Percentiles rank a stretch among this genome's conserved stretches.
Conservation (phyloP, 2,888 invertebrate species). For the Acanthococcus lagerstroemiae region DNA sequence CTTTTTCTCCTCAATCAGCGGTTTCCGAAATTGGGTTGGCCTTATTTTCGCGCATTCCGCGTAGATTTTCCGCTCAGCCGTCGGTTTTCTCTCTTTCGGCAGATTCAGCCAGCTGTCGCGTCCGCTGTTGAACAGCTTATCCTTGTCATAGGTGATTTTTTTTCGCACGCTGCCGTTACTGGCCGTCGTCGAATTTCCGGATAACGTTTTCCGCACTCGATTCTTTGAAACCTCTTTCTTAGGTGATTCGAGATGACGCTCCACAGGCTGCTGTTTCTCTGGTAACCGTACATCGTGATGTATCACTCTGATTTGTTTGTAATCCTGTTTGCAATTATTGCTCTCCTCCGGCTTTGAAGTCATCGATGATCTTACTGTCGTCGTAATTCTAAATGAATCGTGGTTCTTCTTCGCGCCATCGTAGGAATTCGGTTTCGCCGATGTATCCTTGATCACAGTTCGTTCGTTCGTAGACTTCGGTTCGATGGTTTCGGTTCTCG, state of each 20-base stretch:
- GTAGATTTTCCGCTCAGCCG: slow-evolving; percentile 19
- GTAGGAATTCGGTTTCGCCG: no score
- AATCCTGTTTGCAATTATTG: no score
- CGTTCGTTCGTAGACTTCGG: no score
- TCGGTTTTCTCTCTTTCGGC: slow-evolving; percentile 33
- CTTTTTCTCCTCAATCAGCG: neutral
- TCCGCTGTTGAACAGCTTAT: slow-evolving; percentile 33
- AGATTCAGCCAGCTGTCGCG: slow-evolving; percentile 36
- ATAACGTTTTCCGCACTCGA: no score
- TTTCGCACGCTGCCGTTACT: neutral
- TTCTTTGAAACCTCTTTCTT: neutral
- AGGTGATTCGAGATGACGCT: no score
- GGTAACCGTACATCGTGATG: neutral
- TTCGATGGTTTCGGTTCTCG: no score
- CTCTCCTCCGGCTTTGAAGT: no score
- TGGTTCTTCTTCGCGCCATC: neutral
- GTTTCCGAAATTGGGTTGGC: neutral
- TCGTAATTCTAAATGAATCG: neutral
- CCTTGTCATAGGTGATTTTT: neutral
- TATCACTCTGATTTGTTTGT: neutral
- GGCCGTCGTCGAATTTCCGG: neutral
- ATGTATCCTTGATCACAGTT: no score
- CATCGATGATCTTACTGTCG: no score
- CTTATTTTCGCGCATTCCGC: slow-evolving; percentile 13
- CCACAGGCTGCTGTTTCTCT: neutral